These are phyloP conservation scores for Umimayanthus kanabou DNA, from an alignment of 92 coral and sea anemone genomes.

Conservation along the genomic window DNA sequence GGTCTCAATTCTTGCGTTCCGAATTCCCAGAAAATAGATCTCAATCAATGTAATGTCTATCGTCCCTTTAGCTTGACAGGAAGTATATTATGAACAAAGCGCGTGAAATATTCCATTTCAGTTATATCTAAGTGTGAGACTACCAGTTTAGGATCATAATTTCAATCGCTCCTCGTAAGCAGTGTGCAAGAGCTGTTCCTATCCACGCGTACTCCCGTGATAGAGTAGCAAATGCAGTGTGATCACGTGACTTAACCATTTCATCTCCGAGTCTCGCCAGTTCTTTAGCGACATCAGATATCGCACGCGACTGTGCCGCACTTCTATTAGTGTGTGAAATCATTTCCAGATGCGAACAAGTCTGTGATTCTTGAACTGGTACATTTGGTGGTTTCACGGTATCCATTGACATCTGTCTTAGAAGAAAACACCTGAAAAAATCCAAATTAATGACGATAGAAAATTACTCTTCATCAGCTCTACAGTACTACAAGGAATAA, in stretches of 20 bases:
- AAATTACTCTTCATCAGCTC: too few relatives aligned
- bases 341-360: background rate
- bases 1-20: background rate
- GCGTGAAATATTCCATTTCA: too few relatives aligned
- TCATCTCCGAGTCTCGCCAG: slow-evolving; percentile 3
- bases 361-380: too few relatives aligned
- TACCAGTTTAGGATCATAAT: background rate
- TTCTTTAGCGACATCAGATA: background rate
- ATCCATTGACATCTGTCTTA: background rate
- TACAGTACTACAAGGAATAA: too few relatives aligned
- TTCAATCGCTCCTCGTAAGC: background rate
- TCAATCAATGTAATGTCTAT: background rate
- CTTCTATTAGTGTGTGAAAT: background rate
- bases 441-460: too few relatives aligned
- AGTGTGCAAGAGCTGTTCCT: background rate
- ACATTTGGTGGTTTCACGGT: background rate
- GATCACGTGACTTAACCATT: background rate
- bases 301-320: background rate
- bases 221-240: background rate
- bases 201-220: background rate
- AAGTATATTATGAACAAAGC: too few relatives aligned
- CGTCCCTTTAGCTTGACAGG: background rate
- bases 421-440: background rate
- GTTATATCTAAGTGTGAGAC: too few relatives aligned
- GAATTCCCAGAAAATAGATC: background rate